Percentiles rank a stretch among this genome's conserved stretches.
Evolutionary conservation across 1,140 invertebrate species (phyloP).

Genomic region (Drosophila asahinai): DNA sequence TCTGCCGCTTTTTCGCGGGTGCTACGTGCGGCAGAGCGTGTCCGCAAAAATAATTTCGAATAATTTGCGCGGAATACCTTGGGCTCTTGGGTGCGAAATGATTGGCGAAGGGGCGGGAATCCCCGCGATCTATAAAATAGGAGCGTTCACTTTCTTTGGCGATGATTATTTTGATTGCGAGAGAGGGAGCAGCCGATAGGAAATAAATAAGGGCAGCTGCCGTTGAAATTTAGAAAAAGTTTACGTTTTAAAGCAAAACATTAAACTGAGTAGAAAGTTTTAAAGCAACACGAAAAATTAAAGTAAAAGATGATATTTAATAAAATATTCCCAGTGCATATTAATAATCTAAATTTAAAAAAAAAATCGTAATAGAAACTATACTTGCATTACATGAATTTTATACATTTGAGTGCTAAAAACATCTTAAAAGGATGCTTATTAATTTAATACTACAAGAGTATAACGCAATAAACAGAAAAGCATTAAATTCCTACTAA

Average conservation of each 20-base stretch:
- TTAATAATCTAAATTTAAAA: too few species aligned
- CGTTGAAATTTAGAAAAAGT: background rate
- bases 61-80: slow-evolving; percentile 28
- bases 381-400: too few species aligned
- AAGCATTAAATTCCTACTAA: too few species aligned
- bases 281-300: background rate
- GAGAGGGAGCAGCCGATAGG: slow-evolving; percentile 7
- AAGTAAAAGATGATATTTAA: too few species aligned
- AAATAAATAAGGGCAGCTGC: background rate
- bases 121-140: slow-evolving; percentile 5
- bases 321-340: too few species aligned
- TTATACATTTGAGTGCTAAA: too few species aligned
- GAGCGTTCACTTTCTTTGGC: slow-evolving; percentile 31
- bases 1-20: slow-evolving; percentile 8
- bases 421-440: too few species aligned
- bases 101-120: background rate
- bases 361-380: too few species aligned
- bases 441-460: too few species aligned
- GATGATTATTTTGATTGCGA: slow-evolving; percentile 20
- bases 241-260: background rate
- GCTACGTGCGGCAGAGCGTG: slow-evolving; percentile 65
- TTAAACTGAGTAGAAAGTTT: background rate
- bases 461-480: too few species aligned
- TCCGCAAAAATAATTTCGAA: slow-evolving; percentile 43
- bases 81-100: slow-evolving; percentile 22